Percentiles rank a stretch among this genome's conserved stretches.
Conservation (phyloP, 1,140 invertebrate genomes). For the Grapholita molesta region DNA sequence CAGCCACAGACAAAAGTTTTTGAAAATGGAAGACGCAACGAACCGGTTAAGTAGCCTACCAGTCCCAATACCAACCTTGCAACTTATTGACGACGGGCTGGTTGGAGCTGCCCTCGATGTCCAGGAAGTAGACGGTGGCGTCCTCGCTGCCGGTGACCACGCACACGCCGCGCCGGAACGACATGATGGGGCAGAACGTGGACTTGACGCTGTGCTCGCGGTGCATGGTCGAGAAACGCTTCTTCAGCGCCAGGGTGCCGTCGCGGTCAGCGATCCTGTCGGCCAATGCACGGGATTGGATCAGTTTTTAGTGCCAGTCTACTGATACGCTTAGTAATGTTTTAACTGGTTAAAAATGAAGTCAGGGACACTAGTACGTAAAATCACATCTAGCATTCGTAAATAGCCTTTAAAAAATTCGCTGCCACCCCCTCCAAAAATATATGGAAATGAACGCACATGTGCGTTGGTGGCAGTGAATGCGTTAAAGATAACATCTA, state of each 20-base stretch:
- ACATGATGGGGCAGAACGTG: slow-evolving; percentile 92
- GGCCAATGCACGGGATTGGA: background rate
- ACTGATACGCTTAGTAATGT: no score
- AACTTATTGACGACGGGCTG: slow-evolving; percentile 89
- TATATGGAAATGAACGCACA: no score
- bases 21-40: no score
- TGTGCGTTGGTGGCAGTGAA: no score
- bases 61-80: slow-evolving; percentile 78
- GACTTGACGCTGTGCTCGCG: slow-evolving; percentile 82
- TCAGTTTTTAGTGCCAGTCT: no score
- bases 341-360: no score
- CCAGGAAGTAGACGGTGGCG: slow-evolving; percentile 90
- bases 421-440: no score
- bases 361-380: no score
- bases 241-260: slow-evolving; percentile 81
- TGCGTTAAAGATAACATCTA: no score
- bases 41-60: background rate
- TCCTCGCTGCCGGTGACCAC: slow-evolving; percentile 93
- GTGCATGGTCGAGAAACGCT: slow-evolving; percentile 83
- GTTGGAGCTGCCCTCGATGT: slow-evolving; percentile 85
- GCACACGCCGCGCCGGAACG: slow-evolving; percentile 88
- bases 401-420: no score
- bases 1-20: no score
- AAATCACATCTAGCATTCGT: no score
- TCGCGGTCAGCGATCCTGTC: slow-evolving; percentile 82